A percentile compares a stretch with the other conserved stretches of the same genome.
Evolutionary conservation across 1,140 invertebrate genomes (phyloP).

Genomic region (Pogonomyrmex californicus): DNA sequence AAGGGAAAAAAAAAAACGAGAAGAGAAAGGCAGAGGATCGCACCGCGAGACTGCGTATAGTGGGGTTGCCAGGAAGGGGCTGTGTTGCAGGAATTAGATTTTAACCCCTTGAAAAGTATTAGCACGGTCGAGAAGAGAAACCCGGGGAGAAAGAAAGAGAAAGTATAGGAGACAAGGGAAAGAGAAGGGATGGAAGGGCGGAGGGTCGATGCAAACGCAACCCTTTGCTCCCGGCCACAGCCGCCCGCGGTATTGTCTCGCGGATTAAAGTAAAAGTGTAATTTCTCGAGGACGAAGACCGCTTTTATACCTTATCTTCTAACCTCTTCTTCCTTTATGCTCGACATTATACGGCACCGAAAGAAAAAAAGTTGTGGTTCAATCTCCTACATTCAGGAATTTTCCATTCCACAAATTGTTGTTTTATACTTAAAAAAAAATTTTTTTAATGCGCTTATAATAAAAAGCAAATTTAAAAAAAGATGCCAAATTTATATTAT

Average conservation of each 20-base stretch:
- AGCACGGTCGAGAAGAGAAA: slow-evolving; percentile 76
- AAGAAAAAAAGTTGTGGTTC: background rate
- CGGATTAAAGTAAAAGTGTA: slow-evolving; percentile 85
- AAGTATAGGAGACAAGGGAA: slow-evolving; percentile 35
- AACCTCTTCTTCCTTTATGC: slow-evolving; percentile 24
- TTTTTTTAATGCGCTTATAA: background rate
- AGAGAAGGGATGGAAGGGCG: slow-evolving; percentile 27
- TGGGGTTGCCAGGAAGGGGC: slow-evolving; percentile 43
- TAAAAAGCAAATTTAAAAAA: background rate
- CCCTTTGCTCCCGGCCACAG: slow-evolving; percentile 77
- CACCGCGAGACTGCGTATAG: slow-evolving; percentile 24
- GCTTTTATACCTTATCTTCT: slow-evolving; percentile 57
- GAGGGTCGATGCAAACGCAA: slow-evolving; percentile 71
- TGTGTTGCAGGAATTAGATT: slow-evolving; percentile 83
- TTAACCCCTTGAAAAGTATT: slow-evolving; percentile 85
- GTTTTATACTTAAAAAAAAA: background rate
- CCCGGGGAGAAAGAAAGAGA: slow-evolving; percentile 33
- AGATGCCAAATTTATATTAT: background rate
- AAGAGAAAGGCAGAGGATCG: slow-evolving; percentile 31
- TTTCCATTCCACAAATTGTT: slow-evolving; percentile 24
- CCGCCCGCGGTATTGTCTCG: slow-evolving; percentile 79
- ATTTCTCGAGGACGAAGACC: slow-evolving; percentile 79
- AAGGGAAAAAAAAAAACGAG: slow-evolving; percentile 37
- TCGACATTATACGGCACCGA: slow-evolving; percentile 3
- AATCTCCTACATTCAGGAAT: background rate